These are phyloP conservation scores for Plutella xylostella DNA, from an alignment of 2,888 invertebrate genomes.

Conservation along the genomic window DNA sequence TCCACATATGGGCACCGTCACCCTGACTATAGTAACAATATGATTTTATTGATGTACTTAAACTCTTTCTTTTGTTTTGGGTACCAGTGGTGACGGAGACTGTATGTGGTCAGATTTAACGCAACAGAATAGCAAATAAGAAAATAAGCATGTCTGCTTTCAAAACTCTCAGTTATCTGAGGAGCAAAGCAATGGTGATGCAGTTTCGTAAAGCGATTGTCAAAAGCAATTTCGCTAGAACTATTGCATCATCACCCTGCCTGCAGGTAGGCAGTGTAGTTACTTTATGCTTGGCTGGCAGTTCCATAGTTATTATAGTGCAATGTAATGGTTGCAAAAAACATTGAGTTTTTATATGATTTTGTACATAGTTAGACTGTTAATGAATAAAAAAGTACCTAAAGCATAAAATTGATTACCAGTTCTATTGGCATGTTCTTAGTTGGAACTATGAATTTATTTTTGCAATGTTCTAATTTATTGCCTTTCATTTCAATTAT, in stretches of 20 bases:
- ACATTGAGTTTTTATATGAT: no score
- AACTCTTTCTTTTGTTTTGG: constrained; percentile 41
- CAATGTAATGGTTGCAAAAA: no score
- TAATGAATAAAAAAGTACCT: no score
- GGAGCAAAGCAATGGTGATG: constrained; percentile 29
- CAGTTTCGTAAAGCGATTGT: constrained; percentile 35
- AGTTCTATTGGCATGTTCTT: no score
- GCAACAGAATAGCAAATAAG: constrained; percentile 22
- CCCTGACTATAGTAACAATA: constrained; percentile 17
- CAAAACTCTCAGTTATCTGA: constrained; percentile 36
- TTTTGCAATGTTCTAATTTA: no score
- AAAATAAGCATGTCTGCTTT: constrained; percentile 40
- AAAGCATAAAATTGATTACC: no score
- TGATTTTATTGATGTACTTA: background rate
- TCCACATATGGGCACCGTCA: constrained; percentile 53
- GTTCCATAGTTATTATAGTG: background rate
- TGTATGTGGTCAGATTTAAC: constrained; percentile 29
- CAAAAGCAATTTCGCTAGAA: constrained; percentile 40
- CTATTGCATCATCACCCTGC: constrained; percentile 50
- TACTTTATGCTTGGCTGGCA: constrained; percentile 6
- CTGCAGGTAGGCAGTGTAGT: constrained; percentile 42
- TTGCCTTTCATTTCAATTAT: no score
- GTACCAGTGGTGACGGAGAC: constrained; percentile 53
- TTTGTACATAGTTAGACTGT: no score
- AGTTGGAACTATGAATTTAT: no score